Evolutionary conservation across 2,888 invertebrate genomes (phyloP).

Genomic region (Erebia ligea): DNA sequence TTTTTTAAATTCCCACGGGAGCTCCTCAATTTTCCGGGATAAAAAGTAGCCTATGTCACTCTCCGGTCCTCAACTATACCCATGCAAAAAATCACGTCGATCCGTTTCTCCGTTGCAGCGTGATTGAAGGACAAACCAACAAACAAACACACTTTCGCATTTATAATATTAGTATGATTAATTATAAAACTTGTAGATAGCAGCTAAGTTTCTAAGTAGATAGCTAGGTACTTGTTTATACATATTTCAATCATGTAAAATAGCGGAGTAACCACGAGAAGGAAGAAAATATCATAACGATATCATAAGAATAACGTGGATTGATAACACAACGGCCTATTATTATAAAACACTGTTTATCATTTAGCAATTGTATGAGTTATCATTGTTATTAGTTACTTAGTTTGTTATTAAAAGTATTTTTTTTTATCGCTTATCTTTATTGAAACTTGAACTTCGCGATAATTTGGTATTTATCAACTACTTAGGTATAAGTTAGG

Average conservation of each 20-base stretch:
- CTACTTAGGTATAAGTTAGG: not conserved
- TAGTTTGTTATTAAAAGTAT: too few relatives aligned
- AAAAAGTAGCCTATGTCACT: too few relatives aligned
- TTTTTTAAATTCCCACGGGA: too few relatives aligned
- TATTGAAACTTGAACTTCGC: constrained; percentile 8
- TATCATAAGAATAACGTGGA: constrained; percentile 19
- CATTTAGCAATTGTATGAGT: constrained; percentile 12
- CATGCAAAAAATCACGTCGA: too few relatives aligned
- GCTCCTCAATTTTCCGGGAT: too few relatives aligned
- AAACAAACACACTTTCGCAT: too few relatives aligned
- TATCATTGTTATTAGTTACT: constrained; percentile 13
- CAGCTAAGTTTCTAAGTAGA: not conserved
- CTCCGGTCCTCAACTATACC: too few relatives aligned
- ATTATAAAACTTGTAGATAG: too few relatives aligned
- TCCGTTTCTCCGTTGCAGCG: too few relatives aligned
- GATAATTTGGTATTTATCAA: not conserved
- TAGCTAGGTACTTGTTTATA: not conserved
- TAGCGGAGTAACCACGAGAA: constrained; percentile 13
- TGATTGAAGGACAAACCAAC: too few relatives aligned
- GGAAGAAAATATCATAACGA: not conserved
- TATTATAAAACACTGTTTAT: constrained; percentile 23
- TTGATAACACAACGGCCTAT: constrained; percentile 28
- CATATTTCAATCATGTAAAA: not conserved
- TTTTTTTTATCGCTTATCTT: not conserved
- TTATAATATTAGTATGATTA: too few relatives aligned